Evolutionary conservation across 1,140 invertebrate genomes (phyloP).

Genomic region (Pectinophora gossypiella): DNA sequence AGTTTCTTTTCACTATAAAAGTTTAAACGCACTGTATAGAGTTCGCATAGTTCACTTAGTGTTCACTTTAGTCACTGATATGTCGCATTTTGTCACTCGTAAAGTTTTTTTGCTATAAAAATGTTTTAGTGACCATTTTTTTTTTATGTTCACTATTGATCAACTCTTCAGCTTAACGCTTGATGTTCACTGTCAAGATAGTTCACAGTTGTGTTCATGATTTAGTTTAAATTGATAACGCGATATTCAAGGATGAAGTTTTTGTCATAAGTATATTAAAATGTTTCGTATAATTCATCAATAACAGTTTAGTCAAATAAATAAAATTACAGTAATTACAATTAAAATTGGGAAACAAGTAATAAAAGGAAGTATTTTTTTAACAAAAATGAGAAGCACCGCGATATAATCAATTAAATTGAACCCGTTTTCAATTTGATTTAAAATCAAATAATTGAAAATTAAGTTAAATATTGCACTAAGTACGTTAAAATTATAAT

Average conservation of each 20-base stretch:
- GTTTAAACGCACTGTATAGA: no score
- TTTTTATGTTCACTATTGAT: neutral
- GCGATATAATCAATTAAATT: slow-evolving; percentile 20
- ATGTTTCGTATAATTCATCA: no score
- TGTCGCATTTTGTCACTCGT: neutral
- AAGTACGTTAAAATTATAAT: slow-evolving; percentile 30
- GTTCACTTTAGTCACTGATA: neutral
- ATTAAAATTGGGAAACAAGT: neutral
- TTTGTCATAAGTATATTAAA: no score
- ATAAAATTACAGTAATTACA: neutral
- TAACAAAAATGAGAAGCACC: slow-evolving; percentile 16
- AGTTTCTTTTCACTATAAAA: neutral
- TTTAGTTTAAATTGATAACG: neutral
- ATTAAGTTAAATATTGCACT: slow-evolving; percentile 38
- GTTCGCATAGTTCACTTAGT: neutral
- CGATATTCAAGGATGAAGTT: no score
- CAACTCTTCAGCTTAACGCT: neutral
- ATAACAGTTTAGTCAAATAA: neutral
- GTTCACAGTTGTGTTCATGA: no score
- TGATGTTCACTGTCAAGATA: no score
- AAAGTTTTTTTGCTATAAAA: neutral
- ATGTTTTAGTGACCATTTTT: neutral
- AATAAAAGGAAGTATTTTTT: neutral
- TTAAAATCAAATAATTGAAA: slow-evolving; percentile 17
- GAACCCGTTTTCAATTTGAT: slow-evolving; percentile 33